Evolutionary conservation across 2,797 vertebrate genomes (phyloP), one percentile per base, ranked within the genome.

Genomic region (Austrolebias charrua): DNA sequence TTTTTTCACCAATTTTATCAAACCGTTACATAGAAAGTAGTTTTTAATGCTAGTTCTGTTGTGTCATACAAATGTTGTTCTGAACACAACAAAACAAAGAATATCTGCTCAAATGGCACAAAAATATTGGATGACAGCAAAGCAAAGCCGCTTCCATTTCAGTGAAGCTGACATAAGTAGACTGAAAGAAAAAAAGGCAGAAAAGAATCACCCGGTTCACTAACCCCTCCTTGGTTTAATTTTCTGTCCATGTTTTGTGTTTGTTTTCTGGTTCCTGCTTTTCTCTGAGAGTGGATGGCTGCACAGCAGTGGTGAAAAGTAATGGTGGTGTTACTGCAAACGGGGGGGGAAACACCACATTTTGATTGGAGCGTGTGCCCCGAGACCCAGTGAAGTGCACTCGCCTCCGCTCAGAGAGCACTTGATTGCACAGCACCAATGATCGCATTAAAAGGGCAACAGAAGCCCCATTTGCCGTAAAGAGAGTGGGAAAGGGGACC

Each of bases 381-480:
- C 77, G 82, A 91, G 86, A 88, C 83, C 76, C 64, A 71, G 86
- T 92, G 89, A 88, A 92, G 90, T 89, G 90, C 88, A 90, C 91
- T 91, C 78, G 78, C 79, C 78, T 83, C 75, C 78, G 84, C 80
- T 86, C 87, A 79, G 86, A 92, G 90, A 90, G 89, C 91, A 85
- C 91, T 92, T 91, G 91, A 93, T 92, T 91, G 85, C 89, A 86
- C 91, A 86, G 85, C 88, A 82, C 87, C 90, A 84, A 87, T 89
- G 90, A 92, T 92, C 88, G 56, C 85, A 92, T 92, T 91, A 92
- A 89, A 86, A 88, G 86, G 86, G 81, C 88, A 88, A 85, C 83
- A 83, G 86, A 85, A 86, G 88, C 82, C 82, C 81, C 84, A 76
- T 90, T 91, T 90, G 74, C 80, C 73, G 60, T 75, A 86, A 82